These are phyloP conservation scores for Nannoperca obscura DNA, from an alignment of 2,797 vertebrate species.

Conservation along the genomic window DNA sequence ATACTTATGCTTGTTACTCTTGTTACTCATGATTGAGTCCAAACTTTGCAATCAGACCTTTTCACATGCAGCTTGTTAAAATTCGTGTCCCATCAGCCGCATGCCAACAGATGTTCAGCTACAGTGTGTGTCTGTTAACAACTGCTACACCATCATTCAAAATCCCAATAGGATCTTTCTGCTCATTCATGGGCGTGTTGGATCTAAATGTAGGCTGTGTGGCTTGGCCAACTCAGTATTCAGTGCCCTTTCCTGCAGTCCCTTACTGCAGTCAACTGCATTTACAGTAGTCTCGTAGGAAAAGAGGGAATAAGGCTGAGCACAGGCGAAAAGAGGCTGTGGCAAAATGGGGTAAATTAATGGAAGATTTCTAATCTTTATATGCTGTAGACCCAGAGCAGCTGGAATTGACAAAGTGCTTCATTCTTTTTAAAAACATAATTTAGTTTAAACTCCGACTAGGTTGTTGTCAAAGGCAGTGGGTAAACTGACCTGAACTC, in stretches of 20 bases:
- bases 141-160: constrained; percentile 22
- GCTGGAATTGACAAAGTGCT: neutral
- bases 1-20: constrained; percentile 23
- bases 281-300: constrained; percentile 59
- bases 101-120: constrained; percentile 51
- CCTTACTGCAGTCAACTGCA: constrained; percentile 61
- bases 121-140: constrained; percentile 50
- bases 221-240: constrained; percentile 63
- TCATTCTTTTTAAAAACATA: constrained; percentile 3
- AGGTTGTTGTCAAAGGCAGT: neutral
- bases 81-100: constrained; percentile 43
- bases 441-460: neutral
- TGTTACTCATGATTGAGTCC: neutral
- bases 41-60: constrained; percentile 43
- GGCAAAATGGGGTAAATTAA: constrained; percentile 47
- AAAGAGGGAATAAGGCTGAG: constrained; percentile 35
- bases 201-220: constrained; percentile 57
- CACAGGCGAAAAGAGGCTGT: constrained; percentile 39
- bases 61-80: constrained; percentile 38
- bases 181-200: constrained; percentile 52
- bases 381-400: constrained; percentile 12
- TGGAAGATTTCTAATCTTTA: constrained; percentile 34
- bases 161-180: constrained; percentile 34
- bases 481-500: neutral
- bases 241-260: constrained; percentile 67